Base-by-base conservation (phyloP, 2,797 vertebrate species). In the Sebastes matsubarae region DNA sequence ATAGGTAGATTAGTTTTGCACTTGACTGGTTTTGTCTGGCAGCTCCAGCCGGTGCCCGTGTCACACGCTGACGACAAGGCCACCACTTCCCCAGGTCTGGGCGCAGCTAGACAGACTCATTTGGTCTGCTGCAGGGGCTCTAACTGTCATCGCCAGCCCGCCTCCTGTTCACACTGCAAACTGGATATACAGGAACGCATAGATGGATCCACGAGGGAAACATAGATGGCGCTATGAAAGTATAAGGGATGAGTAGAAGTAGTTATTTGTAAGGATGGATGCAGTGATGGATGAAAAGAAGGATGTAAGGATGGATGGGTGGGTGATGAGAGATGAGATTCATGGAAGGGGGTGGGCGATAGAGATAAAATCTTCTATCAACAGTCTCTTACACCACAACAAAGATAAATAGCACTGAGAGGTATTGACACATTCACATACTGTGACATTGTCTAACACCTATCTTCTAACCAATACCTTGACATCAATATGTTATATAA, bases 1-100 rank as follows among this genome's bases (percentile, higher is more conserved):
- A 90, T 85, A 83, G 88, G 92, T 90, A 91, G 92, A 95, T 95
- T 92, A 91, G 91, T 90, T 94, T 93, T 92, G 89, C 93, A 90
- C 91, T 91, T 90, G 82, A 88, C 88, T 93, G 92, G 88, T 88
- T 94, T 85, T 71, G 90, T 92, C 88, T 92, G 91, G 90, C 86
- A 90, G 90, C 80, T 42, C 36, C 24, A 79, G 86, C 64, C 69
- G 32, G 72, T 70, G 34, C 66, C 55, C 27, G 3, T 85, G 91
- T 89, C 87, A 89, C 84, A 84, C 4, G 32, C 72, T 73, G 83
- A 75, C 64, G 79, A 85, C 81, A 71, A 54, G 85, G 85, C 87
- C 81, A 58, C 75, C 71, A n/a, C 83, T 81, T 87, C 63, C 72
- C 74, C 54, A 36, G 75, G 81, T 90, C 76, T 81, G 88, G 69